Evolutionary conservation across 2,797 vertebrate genomes (phyloP).

Genomic region (Gallinago nigripennis): DNA sequence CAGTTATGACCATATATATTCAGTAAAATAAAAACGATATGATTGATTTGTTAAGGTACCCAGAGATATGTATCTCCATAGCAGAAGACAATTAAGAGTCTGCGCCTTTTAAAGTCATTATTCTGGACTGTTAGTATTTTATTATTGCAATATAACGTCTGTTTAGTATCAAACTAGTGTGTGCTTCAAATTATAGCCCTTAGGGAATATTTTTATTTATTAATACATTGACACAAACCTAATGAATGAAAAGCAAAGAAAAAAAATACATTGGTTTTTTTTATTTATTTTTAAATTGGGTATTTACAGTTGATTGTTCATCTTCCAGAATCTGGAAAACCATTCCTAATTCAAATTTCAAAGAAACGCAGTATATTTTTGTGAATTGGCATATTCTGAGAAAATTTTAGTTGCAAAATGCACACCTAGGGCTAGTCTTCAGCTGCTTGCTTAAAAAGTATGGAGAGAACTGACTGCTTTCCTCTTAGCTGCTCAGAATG

Average conservation of each 20-base stretch:
- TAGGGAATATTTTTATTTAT: background rate
- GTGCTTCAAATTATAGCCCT: background rate
- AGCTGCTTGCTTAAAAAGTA: background rate
- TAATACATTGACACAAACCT: background rate
- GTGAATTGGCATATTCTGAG: background rate
- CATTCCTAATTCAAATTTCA: background rate
- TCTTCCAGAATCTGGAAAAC: background rate
- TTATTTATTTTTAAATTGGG: background rate
- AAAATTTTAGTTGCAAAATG: background rate
- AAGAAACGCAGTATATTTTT: background rate
- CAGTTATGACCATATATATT: background rate
- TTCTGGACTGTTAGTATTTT: background rate
- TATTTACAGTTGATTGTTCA: background rate
- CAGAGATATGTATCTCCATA: background rate
- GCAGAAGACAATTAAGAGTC: background rate
- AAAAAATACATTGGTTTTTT: too few species aligned
- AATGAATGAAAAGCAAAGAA: background rate
- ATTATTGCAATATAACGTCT: background rate
- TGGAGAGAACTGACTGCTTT: background rate
- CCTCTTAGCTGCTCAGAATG: background rate
- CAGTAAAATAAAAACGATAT: background rate
- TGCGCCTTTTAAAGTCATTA: background rate
- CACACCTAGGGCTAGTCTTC: background rate
- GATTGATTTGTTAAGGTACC: background rate
- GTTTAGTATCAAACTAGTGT: background rate